Base-by-base conservation (phyloP, 2,797 vertebrate species). In the Scomberomorus guttatus region DNA sequence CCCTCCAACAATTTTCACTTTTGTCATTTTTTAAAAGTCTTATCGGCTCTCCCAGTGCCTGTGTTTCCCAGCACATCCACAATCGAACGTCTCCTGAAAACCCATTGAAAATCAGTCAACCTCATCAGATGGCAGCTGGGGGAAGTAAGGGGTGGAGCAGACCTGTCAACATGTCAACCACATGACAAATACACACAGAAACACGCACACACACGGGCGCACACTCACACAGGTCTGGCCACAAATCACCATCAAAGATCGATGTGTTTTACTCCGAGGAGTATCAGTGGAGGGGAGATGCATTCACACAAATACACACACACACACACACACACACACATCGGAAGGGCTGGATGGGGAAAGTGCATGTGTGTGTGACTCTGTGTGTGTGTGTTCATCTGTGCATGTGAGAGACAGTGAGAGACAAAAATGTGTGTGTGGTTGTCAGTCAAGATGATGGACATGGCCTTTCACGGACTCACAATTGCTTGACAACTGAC, bases 81-180 rank as follows among this genome's bases (percentile, higher is more conserved):
- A 75, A 76, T 51, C 77, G 66, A 1, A 3, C 4, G 48, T 79
- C 80, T 76, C 61, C 84, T 64, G 70, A 90, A 91, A 88, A 72
- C 81, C 90, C 85, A 92, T 92, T 92, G 85, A 91, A 89, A 92
- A 86, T 83, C 94, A 91, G 81, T 94, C 92, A 93, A 91, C 86
- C 94, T 94, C 92, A 90, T 94, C 93, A 88, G 88, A 83, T 75
- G 88, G 89, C 94, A 94, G 93, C 93, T 92, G 94, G 84, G 81
- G 89, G 88, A 91, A 88, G 89, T 83, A 84, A 90, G 86, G 92
- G 93, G 92, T 86, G 92, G 92, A 83, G 91, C 76, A 39, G 83
- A 86, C 87, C 94, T 94, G 94, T 95, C 94, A 95, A 92, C 91
- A 89, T 92, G 94, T 95, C 94, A 94, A 68, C 77, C 78, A 51